Evolutionary conservation across 1,140 invertebrate genomes (phyloP), one percentile per base, ranked within the genome.

Genomic region (Harpegnathos saltator): DNA sequence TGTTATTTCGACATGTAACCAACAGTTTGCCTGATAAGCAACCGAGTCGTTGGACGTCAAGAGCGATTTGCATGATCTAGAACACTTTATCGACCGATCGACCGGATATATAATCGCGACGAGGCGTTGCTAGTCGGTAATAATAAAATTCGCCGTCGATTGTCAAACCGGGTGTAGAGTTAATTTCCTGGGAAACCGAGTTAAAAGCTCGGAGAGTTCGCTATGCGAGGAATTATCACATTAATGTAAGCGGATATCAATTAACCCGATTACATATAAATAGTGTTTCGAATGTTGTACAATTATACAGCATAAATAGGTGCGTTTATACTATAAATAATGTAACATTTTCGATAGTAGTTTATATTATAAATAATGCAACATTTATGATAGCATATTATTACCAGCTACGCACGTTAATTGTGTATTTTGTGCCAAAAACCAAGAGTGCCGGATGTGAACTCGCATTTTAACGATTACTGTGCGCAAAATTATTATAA

Each of bases 11-110:
- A 77, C 22, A 38, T 19, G 54, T 15, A 54, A 68, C 66, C 66
- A 26, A 15, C 5, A 74, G 12, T 61, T 44, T 74, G 2, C 0
- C 56, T 19, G 4, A 68, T 77, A 77, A 77, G 22, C 29, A 5
- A 24, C 54, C 26, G 71, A 17, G 17, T 38, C 82, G 12, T 63
- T 50, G 56, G 38, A 52, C 52, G 38, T 44, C 52, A 80, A 78
- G 65, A 85, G 26, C 44, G 59, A 38, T 52, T 69, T 75, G 62
- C 7, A 38, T 52, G 33, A 29, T 38, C 44, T 48, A 56, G 33
- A 85, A 33, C 22, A 69, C 12, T 54, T 85, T 52, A 26, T 9
- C 38, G n/a, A 85, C 65, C 66, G 44, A 85, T 78, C 63, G 66
- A 65, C 48, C 48, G 74, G 24, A 48, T 68, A 72, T 17, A 44